phyloP scores from a whole-genome alignment of 2,113 vertebrate species.

The Silurus asotus region DNA sequence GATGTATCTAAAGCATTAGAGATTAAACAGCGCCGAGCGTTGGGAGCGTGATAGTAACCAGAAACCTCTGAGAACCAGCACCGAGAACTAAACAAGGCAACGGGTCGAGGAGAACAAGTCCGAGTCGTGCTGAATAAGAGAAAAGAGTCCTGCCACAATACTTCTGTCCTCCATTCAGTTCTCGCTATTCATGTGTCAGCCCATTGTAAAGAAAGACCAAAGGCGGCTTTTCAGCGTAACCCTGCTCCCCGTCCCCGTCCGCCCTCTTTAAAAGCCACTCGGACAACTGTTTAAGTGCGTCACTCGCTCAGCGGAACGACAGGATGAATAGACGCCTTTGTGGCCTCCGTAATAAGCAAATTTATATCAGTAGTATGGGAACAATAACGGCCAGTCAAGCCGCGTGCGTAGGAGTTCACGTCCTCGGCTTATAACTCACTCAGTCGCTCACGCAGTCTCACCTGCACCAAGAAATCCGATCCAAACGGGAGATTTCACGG shows the following conservation, averaged over 20 bases:
- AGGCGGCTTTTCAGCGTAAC: constrained; percentile 23
- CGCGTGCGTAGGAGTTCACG: not conserved
- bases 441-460: not conserved
- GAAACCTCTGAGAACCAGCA: not conserved
- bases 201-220: constrained; percentile 16
- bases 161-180: constrained; percentile 20
- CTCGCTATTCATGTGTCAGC: constrained; percentile 42
- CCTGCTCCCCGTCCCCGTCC: not conserved
- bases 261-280: constrained; percentile 17
- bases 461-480: not conserved
- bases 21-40: not conserved
- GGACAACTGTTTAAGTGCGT: constrained; percentile 39
- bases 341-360: constrained; percentile 54
- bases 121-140: constrained; percentile 9
- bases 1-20: not conserved
- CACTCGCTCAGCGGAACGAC: constrained; percentile 45
- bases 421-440: not conserved
- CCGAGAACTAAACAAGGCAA: not conserved
- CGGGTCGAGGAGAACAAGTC: not conserved
- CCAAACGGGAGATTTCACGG: too few relatives aligned
- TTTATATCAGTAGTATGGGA: constrained; percentile 58
- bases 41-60: not conserved
- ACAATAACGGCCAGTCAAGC: constrained; percentile 4
- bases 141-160: constrained; percentile 11
- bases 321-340: constrained; percentile 62